Evolutionary conservation across 2,797 vertebrate species (phyloP).

Genomic region (Bufotes viridis): DNA sequence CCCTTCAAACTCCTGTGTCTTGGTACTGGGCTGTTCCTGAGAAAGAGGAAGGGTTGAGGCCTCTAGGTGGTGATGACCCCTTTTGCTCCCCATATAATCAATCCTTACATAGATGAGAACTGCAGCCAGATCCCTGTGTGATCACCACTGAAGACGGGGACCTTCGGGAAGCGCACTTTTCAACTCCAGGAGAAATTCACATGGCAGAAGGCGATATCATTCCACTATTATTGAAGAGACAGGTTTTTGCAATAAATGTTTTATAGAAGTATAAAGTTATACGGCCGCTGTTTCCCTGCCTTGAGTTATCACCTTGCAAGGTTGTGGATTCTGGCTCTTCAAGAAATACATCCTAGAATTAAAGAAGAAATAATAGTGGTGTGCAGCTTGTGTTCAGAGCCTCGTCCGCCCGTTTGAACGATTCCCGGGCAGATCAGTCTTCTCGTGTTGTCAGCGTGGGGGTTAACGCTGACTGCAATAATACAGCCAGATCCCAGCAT

Average conservation of each 20-base stretch:
- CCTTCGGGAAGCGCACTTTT: background rate
- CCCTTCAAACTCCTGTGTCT: too few species aligned
- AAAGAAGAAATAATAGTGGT: background rate
- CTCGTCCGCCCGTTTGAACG: background rate
- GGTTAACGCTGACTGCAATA: slow-evolving; percentile 5
- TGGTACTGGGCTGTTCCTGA: too few species aligned
- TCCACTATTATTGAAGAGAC: slow-evolving; percentile 43
- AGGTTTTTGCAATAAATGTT: slow-evolving; percentile 50
- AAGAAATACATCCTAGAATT: slow-evolving; percentile 21
- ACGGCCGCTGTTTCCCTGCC: slow-evolving; percentile 17
- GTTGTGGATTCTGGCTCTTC: background rate
- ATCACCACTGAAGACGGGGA: too few species aligned
- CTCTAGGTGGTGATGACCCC: too few species aligned
- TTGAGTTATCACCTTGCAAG: slow-evolving; percentile 29
- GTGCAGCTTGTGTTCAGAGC: background rate
- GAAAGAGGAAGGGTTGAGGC: too few species aligned
- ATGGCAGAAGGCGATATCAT: slow-evolving; percentile 21
- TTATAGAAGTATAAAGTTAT: slow-evolving; percentile 55
- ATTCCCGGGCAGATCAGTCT: background rate
- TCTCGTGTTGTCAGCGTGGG: background rate
- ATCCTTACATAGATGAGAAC: too few species aligned
- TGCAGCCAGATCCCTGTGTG: too few species aligned
- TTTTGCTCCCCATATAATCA: too few species aligned
- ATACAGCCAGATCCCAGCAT: background rate
- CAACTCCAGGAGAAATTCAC: background rate